Evolutionary conservation across 2,888 invertebrate genomes (phyloP).

Genomic region (Caenorhabditis sulstoni): DNA sequence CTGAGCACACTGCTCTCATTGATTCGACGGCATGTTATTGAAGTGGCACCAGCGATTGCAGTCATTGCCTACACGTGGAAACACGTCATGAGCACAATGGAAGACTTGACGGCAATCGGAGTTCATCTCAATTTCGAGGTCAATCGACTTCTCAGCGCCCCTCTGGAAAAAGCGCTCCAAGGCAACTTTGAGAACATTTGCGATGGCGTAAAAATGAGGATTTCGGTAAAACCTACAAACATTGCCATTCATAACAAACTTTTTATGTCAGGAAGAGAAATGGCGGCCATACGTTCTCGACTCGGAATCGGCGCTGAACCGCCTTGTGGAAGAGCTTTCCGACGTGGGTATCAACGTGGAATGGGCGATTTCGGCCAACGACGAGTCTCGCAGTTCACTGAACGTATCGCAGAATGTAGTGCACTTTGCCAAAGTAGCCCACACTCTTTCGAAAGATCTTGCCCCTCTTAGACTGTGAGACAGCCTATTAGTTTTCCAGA

Average conservation of each 20-base stretch:
- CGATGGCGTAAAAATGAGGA: slow-evolving; percentile 87
- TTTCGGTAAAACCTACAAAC: slow-evolving; percentile 78
- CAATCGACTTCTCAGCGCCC: slow-evolving; percentile 89
- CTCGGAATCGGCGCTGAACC: slow-evolving; percentile 86
- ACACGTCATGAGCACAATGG: slow-evolving; percentile 75
- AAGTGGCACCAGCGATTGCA: slow-evolving; percentile 79
- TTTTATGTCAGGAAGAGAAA: slow-evolving; percentile 86
- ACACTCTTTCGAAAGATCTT: slow-evolving; percentile 75
- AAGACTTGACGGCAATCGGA: slow-evolving; percentile 83
- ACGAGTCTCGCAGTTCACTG: slow-evolving; percentile 61
- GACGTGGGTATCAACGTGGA: slow-evolving; percentile 77
- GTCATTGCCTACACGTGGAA: slow-evolving; percentile 76
- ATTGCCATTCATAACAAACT: background rate
- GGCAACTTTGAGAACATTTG: slow-evolving; percentile 89
- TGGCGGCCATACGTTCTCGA: slow-evolving; percentile 90
- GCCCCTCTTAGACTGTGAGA: slow-evolving; percentile 69
- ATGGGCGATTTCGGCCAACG: slow-evolving; percentile 71
- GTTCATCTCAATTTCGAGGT: slow-evolving; percentile 93
- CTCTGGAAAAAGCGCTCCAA: slow-evolving; percentile 87
- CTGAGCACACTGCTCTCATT: slow-evolving; percentile 74
- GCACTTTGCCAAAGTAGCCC: slow-evolving; percentile 74
- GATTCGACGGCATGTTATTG: slow-evolving; percentile 78
- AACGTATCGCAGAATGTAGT: slow-evolving; percentile 76
- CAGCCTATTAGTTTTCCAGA: too few species aligned
- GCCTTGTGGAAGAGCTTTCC: slow-evolving; percentile 82